Base-by-base conservation (phyloP, 2,113 vertebrate species). In the Xiphias gladius region DNA sequence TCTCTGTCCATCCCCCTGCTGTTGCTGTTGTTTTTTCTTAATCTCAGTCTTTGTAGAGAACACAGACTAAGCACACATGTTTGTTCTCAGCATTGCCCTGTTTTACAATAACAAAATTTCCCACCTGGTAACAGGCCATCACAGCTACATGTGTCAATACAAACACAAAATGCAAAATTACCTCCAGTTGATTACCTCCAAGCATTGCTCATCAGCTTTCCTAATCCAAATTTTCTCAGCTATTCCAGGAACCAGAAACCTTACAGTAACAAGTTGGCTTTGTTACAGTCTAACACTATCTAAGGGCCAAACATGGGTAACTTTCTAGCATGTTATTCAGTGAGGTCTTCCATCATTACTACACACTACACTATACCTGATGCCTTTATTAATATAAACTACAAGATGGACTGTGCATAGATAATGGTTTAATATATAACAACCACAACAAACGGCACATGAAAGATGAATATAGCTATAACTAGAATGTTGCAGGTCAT, bases 41-140 rank as follows among this genome's bases (percentile, higher is more conserved):
- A 65, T 70, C 57, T 68, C 43, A 65, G 6, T 46, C 50, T 32
- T 52, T 39, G 55, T 19, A 3, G 2, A 59, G 26, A 32, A 54
- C 39, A 46, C 73, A 80, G 63, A 74, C 57, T 20, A 14, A n/a
- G 17, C 16, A 14, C 82, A 84, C 73, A 86, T 85, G 78, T 86
- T 84, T 9, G 5, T 62, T 67, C 46, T 61, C 68, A 62, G 73
- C 79, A 32, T 61, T 3, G 1, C 14, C 24, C 32, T 46, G 65
- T 61, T 76, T 84, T 68, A 83, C 76, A 41, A 68, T 88, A 82
- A 50, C 73, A 85, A 71, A 85, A 41, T 57, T 90, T 84, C 67
- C 84, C 85, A 86, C 86, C 85, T 80, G 89, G 83, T 69, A 76
- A 26, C 79, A 14, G 2, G 62, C 71, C 77, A 79, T 28, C 16